A percentile compares a stretch with the other conserved stretches of the same genome.
Conservation (phyloP, 2,113 vertebrate species). For the Baryphthengus martii region DNA sequence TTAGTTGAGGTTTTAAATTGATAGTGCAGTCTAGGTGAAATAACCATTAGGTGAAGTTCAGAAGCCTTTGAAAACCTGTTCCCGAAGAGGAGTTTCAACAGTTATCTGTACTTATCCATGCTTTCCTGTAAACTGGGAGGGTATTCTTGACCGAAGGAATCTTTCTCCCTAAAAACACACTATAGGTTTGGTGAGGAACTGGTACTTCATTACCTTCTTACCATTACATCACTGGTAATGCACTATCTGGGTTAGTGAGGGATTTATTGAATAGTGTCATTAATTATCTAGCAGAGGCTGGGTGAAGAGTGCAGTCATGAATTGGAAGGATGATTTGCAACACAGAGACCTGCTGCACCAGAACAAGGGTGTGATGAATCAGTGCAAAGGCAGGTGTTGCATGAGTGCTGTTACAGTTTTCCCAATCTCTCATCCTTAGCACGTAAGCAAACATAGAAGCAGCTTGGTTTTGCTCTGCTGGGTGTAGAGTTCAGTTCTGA, state of each 20-base stretch:
- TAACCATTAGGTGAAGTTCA: not conserved
- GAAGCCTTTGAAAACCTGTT: not conserved
- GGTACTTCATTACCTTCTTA: not conserved
- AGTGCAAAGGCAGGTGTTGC: not conserved
- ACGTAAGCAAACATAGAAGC: not conserved
- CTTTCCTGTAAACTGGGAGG: not conserved
- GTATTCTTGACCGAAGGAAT: not conserved
- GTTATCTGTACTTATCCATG: not conserved
- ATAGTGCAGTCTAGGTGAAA: not conserved
- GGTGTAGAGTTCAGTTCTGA: not conserved
- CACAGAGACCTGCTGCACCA: not conserved
- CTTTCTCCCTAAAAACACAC: not conserved
- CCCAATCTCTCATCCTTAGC: not conserved
- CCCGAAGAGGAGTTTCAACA: not conserved
- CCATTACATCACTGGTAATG: not conserved
- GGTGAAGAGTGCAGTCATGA: not conserved
- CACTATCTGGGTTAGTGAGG: not conserved
- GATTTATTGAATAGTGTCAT: not conserved
- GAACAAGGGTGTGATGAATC: not conserved
- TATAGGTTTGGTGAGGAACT: not conserved
- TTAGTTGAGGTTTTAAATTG: not conserved
- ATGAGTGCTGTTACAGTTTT: not conserved
- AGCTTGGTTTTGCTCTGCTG: not conserved
- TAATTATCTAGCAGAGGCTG: not conserved
- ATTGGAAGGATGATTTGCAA: not conserved